These are phyloP conservation scores for Philypnodon macrostomus DNA, from an alignment of 2,797 vertebrate species.

Conservation along the genomic window DNA sequence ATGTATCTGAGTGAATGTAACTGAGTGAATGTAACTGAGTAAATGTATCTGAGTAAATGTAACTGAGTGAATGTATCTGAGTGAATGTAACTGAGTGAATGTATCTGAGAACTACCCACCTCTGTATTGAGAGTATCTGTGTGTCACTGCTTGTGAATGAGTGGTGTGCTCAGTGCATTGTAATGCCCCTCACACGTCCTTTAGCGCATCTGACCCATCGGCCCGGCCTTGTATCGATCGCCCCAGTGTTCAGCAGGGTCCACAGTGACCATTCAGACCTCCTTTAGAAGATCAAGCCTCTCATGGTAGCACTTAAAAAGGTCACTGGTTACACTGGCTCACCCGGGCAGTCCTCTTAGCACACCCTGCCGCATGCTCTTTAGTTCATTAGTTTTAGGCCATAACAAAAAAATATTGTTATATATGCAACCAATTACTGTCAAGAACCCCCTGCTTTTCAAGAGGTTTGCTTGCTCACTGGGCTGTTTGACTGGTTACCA, in stretches of 20 bases:
- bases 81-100: too few species aligned
- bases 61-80: too few species aligned
- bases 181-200: constrained; percentile 10
- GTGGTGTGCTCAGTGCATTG: neutral
- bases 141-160: too few species aligned
- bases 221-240: constrained; percentile 22
- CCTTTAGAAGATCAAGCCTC: constrained; percentile 17
- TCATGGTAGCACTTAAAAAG: constrained; percentile 48
- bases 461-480: constrained; percentile 6
- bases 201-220: constrained; percentile 8
- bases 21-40: too few species aligned
- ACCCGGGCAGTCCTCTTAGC: constrained; percentile 25
- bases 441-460: constrained; percentile 23
- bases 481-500: constrained; percentile 34
- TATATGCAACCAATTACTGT: constrained; percentile 43
- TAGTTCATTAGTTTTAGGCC: constrained; percentile 45
- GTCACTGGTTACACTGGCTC: constrained; percentile 50
- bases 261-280: constrained; percentile 16
- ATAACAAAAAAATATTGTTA: constrained; percentile 44
- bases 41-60: too few species aligned
- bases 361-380: constrained; percentile 21
- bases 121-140: neutral
- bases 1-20: too few species aligned
- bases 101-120: too few species aligned
- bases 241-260: constrained; percentile 9